Conservation (phyloP, 2,888 invertebrate genomes). For the Leptinotarsa tumamoca region DNA sequence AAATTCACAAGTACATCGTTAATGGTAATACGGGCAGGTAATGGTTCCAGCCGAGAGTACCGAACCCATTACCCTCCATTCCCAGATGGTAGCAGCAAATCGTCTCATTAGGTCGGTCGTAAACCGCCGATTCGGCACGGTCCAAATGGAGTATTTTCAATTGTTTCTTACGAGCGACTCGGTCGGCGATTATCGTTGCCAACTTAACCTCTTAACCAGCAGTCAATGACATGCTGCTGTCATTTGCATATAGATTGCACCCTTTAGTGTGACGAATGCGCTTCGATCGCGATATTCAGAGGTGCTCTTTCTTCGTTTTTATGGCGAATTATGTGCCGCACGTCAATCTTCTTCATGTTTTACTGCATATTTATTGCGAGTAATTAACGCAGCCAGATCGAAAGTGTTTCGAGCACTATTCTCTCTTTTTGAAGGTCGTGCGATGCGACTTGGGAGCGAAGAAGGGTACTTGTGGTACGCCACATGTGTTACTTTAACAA, state of each 20-base stretch:
- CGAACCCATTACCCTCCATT: slow-evolving; percentile 42
- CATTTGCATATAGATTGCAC: slow-evolving; percentile 67
- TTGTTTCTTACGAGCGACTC: slow-evolving; percentile 54
- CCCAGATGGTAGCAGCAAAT: slow-evolving; percentile 52
- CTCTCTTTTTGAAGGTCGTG: background rate
- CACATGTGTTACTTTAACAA: too few species aligned
- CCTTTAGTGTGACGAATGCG: slow-evolving; percentile 61
- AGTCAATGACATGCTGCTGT: slow-evolving; percentile 55
- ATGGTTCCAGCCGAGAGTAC: slow-evolving; percentile 35
- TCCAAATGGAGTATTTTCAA: slow-evolving; percentile 50
- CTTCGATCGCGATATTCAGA: slow-evolving; percentile 59
- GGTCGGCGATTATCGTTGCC: slow-evolving; percentile 61
- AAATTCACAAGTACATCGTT: slow-evolving; percentile 22
- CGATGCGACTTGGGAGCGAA: background rate
- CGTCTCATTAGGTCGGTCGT: slow-evolving; percentile 50
- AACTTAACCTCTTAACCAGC: slow-evolving; percentile 63
- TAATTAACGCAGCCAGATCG: slow-evolving; percentile 59
- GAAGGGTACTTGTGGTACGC: too few species aligned
- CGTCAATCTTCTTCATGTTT: slow-evolving; percentile 60
- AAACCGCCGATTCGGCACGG: slow-evolving; percentile 54
- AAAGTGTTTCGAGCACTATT: background rate
- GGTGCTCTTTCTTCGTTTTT: slow-evolving; percentile 58
- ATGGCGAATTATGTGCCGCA: slow-evolving; percentile 55
- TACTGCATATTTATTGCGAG: slow-evolving; percentile 63
- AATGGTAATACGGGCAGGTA: slow-evolving; percentile 18